Conservation (phyloP, 2,888 invertebrate species). For the Drosophila basisetae region DNA sequence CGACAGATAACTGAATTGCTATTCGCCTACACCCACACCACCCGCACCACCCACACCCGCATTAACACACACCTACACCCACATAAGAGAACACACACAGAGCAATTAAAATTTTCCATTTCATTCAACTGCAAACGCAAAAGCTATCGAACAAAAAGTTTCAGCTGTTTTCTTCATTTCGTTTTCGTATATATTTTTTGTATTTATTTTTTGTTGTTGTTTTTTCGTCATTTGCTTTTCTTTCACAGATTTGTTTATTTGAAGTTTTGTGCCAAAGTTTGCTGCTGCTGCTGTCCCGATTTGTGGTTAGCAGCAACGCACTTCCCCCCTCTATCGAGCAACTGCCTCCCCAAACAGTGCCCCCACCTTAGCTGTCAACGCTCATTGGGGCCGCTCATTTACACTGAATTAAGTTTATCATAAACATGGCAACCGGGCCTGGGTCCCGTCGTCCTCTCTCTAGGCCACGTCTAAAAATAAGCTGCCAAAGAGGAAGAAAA, state of each 20-base stretch:
- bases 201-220: slow-evolving; percentile 39
- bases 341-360: background rate
- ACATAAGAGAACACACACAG: slow-evolving; percentile 18
- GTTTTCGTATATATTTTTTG: slow-evolving; percentile 22
- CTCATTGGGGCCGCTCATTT: slow-evolving; percentile 72
- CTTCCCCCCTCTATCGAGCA: background rate
- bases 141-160: slow-evolving; percentile 59
- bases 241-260: slow-evolving; percentile 78
- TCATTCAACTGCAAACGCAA: slow-evolving; percentile 80
- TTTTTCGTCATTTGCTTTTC: slow-evolving; percentile 55
- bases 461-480: slow-evolving; percentile 62
- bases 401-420: slow-evolving; percentile 82
- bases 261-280: slow-evolving; percentile 65
- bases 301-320: slow-evolving; percentile 44
- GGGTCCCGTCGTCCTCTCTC: slow-evolving; percentile 21
- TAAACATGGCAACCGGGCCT: slow-evolving; percentile 70
- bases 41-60: background rate
- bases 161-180: slow-evolving; percentile 50
- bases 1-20: slow-evolving; percentile 33
- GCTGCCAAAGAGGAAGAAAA: slow-evolving; percentile 75
- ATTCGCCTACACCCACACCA: slow-evolving; percentile 19
- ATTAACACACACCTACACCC: slow-evolving; percentile 7
- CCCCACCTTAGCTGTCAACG: slow-evolving; percentile 52
- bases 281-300: slow-evolving; percentile 19
- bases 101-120: slow-evolving; percentile 84